Percentiles rank a stretch among this genome's conserved stretches.
phyloP scores from a whole-genome alignment of 1,140 invertebrate genomes.

The Diabrotica virgifera region DNA sequence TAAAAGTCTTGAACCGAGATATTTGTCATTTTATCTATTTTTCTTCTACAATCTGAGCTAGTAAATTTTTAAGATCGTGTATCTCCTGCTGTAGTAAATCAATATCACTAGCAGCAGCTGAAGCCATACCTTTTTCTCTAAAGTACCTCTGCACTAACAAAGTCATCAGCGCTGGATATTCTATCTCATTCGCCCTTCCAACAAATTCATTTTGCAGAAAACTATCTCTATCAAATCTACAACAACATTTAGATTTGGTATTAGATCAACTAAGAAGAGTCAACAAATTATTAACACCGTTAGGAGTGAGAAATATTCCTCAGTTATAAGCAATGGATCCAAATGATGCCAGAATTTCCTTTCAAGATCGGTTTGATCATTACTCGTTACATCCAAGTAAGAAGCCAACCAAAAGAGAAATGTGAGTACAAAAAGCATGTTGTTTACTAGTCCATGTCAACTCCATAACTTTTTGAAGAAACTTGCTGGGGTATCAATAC shows the following conservation, averaged over 20 bases:
- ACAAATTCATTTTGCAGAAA: neutral
- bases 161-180: conserved; percentile 54
- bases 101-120: conserved; percentile 37
- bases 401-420: conserved; percentile 55
- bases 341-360: conserved; percentile 67
- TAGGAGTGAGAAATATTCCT: conserved; percentile 65
- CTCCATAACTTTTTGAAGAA: conserved; percentile 55
- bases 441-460: conserved; percentile 52
- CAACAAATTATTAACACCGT: conserved; percentile 47
- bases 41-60: conserved; percentile 33
- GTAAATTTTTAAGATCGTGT: conserved; percentile 39
- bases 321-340: conserved; percentile 68
- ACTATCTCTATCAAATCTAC: conserved; percentile 3
- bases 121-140: conserved; percentile 46
- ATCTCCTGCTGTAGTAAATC: conserved; percentile 43
- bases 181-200: conserved; percentile 24
- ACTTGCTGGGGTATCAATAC: conserved; percentile 50
- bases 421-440: conserved; percentile 50
- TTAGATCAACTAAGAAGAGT: conserved; percentile 48
- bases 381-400: conserved; percentile 47
- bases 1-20: neutral
- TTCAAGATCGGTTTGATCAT: conserved; percentile 52
- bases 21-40: conserved; percentile 10
- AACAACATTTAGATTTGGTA: conserved; percentile 20
- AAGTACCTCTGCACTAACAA: conserved; percentile 56